Evolutionary conservation across 2,797 vertebrate species (phyloP).

Genomic region (Lutjanus campechanus): DNA sequence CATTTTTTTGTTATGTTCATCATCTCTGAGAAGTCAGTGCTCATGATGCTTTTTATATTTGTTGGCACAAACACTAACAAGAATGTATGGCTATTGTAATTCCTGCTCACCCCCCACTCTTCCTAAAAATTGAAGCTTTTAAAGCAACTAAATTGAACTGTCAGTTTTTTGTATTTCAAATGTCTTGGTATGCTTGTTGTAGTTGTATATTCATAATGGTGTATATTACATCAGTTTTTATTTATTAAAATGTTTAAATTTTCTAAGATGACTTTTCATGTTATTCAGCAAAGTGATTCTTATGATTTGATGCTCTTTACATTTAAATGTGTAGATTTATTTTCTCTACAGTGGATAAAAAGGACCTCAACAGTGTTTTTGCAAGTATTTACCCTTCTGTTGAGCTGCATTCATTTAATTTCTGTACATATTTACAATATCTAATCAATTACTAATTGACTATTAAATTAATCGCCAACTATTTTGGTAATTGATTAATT

Average conservation of each 20-base stretch:
- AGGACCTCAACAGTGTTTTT: not conserved
- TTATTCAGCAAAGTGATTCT: slow-evolving; percentile 39
- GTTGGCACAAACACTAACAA: slow-evolving; percentile 80
- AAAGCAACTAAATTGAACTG: slow-evolving; percentile 75
- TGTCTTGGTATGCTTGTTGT: slow-evolving; percentile 85
- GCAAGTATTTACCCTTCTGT: not conserved
- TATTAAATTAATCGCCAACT: too few species aligned
- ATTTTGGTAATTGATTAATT: too few species aligned
- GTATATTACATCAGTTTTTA: slow-evolving; percentile 86
- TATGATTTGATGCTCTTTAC: slow-evolving; percentile 5
- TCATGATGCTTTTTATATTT: slow-evolving; percentile 76
- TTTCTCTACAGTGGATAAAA: not conserved
- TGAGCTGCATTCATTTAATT: not conserved
- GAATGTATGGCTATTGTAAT: slow-evolving; percentile 82
- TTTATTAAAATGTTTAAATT: slow-evolving; percentile 85
- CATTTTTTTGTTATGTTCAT: slow-evolving; percentile 47
- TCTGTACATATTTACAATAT: not conserved
- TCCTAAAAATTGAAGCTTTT: slow-evolving; percentile 69
- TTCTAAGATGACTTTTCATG: slow-evolving; percentile 70
- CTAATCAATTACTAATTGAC: too few species aligned
- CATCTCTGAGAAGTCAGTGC: slow-evolving; percentile 61
- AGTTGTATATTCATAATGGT: slow-evolving; percentile 84
- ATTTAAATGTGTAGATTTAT: not conserved
- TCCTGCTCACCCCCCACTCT: slow-evolving; percentile 68
- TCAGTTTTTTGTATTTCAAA: slow-evolving; percentile 82